Evolutionary conservation across 1,140 invertebrate genomes (phyloP).

Genomic region (Tenebrio molitor): DNA sequence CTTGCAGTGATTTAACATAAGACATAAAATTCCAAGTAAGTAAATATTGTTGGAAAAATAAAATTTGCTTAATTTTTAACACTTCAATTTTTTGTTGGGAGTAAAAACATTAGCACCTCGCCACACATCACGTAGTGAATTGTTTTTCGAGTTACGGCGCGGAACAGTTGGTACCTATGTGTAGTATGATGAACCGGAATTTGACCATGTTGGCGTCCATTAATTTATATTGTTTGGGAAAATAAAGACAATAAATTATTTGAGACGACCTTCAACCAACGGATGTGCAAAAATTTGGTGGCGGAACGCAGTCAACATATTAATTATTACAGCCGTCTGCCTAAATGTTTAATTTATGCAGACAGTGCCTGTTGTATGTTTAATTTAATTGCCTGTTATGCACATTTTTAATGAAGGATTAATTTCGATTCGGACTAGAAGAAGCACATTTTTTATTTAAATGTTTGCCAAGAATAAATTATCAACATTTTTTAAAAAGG

Average conservation of each 20-base stretch:
- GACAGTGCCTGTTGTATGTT: constrained; percentile 34
- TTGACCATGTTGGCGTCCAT: constrained; percentile 16
- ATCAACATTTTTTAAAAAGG: too few relatives aligned
- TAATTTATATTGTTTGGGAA: constrained; percentile 10
- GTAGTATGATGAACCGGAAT: constrained; percentile 24
- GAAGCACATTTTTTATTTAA: too few relatives aligned
- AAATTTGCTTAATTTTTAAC: too few relatives aligned
- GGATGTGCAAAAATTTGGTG: constrained; percentile 45
- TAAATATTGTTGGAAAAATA: too few relatives aligned
- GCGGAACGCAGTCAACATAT: constrained; percentile 42
- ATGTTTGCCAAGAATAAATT: too few relatives aligned
- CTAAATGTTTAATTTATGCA: constrained; percentile 37
- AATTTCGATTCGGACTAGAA: constrained; percentile 7
- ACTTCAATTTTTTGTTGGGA: too few relatives aligned
- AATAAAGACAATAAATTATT: constrained; percentile 44
- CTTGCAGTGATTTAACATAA: too few relatives aligned
- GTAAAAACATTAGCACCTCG: too few relatives aligned
- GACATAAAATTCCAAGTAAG: too few relatives aligned
- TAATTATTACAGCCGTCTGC: constrained; percentile 36
- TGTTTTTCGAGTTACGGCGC: constrained; percentile 4
- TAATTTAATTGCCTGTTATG: constrained; percentile 29
- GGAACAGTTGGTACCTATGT: background rate
- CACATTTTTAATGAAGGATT: constrained; percentile 32
- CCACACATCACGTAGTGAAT: too few relatives aligned
- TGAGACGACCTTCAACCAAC: constrained; percentile 44